Percentiles rank a stretch among this genome's conserved stretches.
Conservation (phyloP, 1,140 invertebrate species). For the Bombus waltoni region DNA sequence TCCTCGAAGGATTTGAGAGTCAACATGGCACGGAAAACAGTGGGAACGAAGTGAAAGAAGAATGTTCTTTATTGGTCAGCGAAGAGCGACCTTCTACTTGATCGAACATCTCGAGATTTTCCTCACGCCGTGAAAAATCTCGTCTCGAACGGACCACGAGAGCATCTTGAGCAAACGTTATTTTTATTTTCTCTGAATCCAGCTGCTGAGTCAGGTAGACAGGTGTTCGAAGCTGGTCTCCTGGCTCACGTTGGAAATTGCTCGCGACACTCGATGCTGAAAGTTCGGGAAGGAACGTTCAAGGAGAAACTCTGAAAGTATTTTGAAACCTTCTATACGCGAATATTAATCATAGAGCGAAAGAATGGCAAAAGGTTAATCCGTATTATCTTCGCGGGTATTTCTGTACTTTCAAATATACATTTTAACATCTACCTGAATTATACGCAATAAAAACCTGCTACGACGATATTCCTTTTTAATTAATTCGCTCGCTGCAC, state of each 20-base stretch:
- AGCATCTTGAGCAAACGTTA: background rate
- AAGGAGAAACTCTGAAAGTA: background rate
- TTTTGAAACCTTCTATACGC: background rate
- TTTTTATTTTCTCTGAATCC: conserved; percentile 13
- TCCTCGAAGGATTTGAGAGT: no score
- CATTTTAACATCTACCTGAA: no score
- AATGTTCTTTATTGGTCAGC: background rate
- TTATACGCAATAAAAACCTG: no score
- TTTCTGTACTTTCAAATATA: no score
- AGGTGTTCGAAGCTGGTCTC: conserved; percentile 16
- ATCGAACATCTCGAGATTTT: conserved; percentile 2
- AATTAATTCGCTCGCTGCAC: no score
- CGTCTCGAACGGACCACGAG: background rate
- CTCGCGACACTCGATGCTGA: background rate
- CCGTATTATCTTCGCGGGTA: no score
- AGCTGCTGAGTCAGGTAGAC: conserved; percentile 28
- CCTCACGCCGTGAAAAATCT: background rate
- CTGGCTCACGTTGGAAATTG: no score
- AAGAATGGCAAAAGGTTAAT: no score
- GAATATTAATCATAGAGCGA: no score
- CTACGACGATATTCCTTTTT: no score
- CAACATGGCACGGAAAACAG: no score
- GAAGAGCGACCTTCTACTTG: background rate
- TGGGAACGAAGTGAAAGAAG: no score
- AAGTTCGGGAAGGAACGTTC: background rate